Conservation (phyloP, 1,140 invertebrate genomes). For the Caenorhabditis tropicalis region DNA sequence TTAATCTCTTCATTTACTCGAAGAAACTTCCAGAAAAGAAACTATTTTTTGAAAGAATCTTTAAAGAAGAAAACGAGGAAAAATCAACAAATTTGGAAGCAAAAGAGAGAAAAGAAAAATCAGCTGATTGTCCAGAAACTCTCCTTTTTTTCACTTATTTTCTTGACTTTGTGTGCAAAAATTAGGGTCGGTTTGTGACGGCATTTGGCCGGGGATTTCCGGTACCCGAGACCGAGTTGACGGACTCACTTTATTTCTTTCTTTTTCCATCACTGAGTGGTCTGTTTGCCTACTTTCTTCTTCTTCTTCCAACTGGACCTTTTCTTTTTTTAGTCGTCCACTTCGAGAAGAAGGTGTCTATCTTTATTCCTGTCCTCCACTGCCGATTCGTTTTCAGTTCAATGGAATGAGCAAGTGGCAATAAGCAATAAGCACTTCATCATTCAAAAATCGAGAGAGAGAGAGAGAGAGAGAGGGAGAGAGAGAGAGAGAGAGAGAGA, state of each 20-base stretch:
- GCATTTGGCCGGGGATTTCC: constrained; percentile 30
- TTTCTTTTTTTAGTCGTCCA: neutral
- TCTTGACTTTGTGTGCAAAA: neutral
- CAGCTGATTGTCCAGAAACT: neutral
- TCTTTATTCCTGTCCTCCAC: neutral
- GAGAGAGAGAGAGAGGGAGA: too few species aligned
- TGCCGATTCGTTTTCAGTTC: constrained; percentile 23
- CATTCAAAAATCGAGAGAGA: too few species aligned
- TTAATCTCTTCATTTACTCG: neutral
- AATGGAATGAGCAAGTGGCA: constrained; percentile 32
- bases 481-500: too few species aligned
- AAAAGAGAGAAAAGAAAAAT: neutral
- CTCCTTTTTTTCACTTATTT: neutral
- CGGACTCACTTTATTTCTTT: constrained; percentile 27
- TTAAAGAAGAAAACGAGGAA: too few species aligned
- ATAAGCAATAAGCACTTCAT: neutral
- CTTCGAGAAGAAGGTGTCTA: neutral
- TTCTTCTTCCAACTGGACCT: neutral
- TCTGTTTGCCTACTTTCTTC: neutral
- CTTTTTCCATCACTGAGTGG: neutral
- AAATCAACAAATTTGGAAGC: neutral
- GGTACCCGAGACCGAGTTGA: neutral
- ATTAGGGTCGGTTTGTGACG: constrained; percentile 41
- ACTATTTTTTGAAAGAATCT: too few species aligned
- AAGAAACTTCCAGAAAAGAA: neutral